Evolutionary conservation across 2,113 vertebrate species (phyloP), one percentile per base, ranked within the genome.

Genomic region (Otolemur garnettii): DNA sequence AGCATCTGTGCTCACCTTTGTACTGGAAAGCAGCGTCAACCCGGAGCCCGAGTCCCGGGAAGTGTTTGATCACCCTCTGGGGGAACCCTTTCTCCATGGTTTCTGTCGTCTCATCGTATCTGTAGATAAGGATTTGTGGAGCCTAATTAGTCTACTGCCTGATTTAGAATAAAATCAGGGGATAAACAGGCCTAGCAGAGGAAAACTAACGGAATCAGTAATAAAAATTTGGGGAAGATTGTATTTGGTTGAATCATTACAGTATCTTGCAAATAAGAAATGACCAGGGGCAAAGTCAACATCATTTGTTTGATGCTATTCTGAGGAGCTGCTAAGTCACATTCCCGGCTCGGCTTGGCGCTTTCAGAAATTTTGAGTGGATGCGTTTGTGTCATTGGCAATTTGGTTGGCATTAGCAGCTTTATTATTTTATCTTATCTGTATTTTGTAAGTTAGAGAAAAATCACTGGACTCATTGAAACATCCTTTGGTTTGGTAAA

Each of bases 71-170:
- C 87, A 98, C 99, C 59, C 97, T 96, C 96, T 97, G 98, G 57
- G 99, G 99, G 97, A 97, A 99, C 38, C 98, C 99, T 5, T 45
- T 98, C 66, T 99, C 99, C 99, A 99, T 99, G 59, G 97, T 97
- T 50, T 97, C 97, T 14, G 84, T 98, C 42, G 84, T 97, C 98
- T 99, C 99, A 57, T 99, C 98, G 93, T 99, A 99, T 96, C 99
- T 99, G 91, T 68, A 78, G 69, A 68, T 69, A n/a, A 78, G 21
- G 57, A 90, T 97, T 14, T n/a, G 13, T 92, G 33, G 68, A 64
- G 7, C 10, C 78, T 71, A 38, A 42, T 86, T 86, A 21, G 79
- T 77, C 50, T 83, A 77, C 18, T 81, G 5, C 21, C 26, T 22
- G 78, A 33, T 8, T 84, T 60, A 69, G 55, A 93, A 26, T 79